Percentiles rank a stretch among this genome's conserved stretches.
Conservation (phyloP, 2,113 vertebrate genomes). For the Arvicanthis niloticus region DNA sequence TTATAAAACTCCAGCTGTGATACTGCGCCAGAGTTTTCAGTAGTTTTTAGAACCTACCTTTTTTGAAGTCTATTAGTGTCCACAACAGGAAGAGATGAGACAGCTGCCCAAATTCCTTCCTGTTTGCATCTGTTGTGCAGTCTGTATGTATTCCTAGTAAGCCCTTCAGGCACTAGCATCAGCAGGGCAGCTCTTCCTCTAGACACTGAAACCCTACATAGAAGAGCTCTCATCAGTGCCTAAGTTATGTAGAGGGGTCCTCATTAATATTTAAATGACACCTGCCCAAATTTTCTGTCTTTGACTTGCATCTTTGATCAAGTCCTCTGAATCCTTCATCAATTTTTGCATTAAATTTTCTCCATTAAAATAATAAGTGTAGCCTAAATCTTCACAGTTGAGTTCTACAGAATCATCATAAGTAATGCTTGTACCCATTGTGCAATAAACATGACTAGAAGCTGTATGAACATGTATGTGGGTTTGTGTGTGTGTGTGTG, state of each 20-base stretch:
- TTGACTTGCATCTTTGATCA: not conserved
- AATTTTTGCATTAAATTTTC: not conserved
- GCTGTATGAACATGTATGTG: not conserved
- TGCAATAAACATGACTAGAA: not conserved
- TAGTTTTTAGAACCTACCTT: no score
- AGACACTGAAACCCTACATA: not conserved
- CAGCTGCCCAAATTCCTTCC: not conserved
- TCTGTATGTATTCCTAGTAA: not conserved
- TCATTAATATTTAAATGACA: not conserved
- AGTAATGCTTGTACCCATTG: not conserved
- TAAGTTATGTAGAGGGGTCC: not conserved
- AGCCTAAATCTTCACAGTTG: not conserved
- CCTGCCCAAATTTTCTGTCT: not conserved
- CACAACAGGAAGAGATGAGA: not conserved
- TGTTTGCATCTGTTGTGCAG: not conserved
- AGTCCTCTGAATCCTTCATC: not conserved
- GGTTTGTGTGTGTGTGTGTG: not conserved
- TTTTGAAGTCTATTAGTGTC: not conserved
- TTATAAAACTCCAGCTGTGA: not conserved
- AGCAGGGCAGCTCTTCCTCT: not conserved
- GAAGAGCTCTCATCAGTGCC: not conserved
- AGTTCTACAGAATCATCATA: not conserved
- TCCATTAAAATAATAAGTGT: not conserved
- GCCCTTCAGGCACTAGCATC: not conserved
- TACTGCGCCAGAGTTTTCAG: no score